A percentile compares a stretch with the other conserved stretches of the same genome.
phyloP scores from a whole-genome alignment of 2,888 invertebrate genomes.

The Physocephala rufipes region DNA sequence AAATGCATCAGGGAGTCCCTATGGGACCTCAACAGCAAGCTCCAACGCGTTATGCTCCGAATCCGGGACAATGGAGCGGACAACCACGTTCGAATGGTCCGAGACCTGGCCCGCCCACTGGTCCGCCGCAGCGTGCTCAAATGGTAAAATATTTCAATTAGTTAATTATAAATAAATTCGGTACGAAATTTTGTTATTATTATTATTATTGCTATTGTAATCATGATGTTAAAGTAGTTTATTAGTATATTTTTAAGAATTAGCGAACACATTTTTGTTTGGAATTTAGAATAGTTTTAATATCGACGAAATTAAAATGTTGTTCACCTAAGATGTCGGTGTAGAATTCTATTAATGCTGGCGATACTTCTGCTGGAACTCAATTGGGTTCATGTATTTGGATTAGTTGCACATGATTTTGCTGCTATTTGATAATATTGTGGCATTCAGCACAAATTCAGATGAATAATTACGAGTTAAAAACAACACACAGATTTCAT shows the following conservation, averaged over 20 bases:
- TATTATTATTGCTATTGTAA: constrained; percentile 10
- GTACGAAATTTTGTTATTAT: not conserved
- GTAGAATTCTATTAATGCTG: too few species aligned
- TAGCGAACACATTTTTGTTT: too few species aligned
- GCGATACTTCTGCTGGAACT: too few species aligned
- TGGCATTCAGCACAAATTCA: constrained; percentile 51
- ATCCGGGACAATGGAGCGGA: constrained; percentile 66
- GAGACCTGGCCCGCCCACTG: constrained; percentile 67
- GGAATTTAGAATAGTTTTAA: too few species aligned
- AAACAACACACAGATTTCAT: constrained; percentile 13
- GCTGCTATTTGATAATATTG: not conserved
- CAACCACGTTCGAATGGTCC: constrained; percentile 68
- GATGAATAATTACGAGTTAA: constrained; percentile 39
- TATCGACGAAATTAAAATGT: too few species aligned
- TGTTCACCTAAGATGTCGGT: too few species aligned
- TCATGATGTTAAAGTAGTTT: not conserved
- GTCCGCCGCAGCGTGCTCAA: constrained; percentile 70
- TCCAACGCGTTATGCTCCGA: constrained; percentile 66
- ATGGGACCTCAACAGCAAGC: constrained; percentile 68
- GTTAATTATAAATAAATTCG: constrained; percentile 12
- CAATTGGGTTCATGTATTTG: too few species aligned
- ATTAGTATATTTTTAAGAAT: not conserved
- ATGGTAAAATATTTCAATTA: constrained; percentile 66
- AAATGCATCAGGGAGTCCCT: constrained; percentile 71
- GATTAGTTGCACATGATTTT: too few species aligned